phyloP scores from a whole-genome alignment of 2,797 vertebrate genomes.

The Alfaro cultratus region DNA sequence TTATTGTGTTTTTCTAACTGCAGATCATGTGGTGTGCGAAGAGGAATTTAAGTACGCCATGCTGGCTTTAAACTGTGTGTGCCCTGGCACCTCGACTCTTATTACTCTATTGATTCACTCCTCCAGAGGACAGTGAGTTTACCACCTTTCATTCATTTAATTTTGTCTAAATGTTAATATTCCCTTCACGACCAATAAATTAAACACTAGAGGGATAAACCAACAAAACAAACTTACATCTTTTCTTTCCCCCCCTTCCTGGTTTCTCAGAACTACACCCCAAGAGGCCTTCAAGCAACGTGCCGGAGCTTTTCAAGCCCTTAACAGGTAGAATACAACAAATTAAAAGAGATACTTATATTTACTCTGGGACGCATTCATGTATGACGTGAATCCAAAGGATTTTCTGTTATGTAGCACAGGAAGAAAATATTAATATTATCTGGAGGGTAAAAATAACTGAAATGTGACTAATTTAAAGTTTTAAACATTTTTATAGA shows the following conservation, averaged over 20 bases:
- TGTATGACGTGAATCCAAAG: slow-evolving; percentile 4
- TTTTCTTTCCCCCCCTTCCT: background rate
- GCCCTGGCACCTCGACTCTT: slow-evolving; percentile 87
- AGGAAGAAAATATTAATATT: background rate
- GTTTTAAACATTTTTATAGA: background rate
- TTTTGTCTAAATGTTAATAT: slow-evolving; percentile 8
- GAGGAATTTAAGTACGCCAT: slow-evolving; percentile 91
- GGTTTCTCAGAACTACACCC: slow-evolving; percentile 70
- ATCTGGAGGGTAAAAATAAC: background rate
- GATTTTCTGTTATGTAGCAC: background rate
- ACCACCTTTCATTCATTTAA: background rate
- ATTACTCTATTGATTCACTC: slow-evolving; percentile 89
- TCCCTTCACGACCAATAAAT: slow-evolving; percentile 2
- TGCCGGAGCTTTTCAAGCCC: slow-evolving; percentile 82
- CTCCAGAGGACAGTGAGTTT: slow-evolving; percentile 88
- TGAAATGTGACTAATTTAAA: background rate
- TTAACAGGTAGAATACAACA: slow-evolving; percentile 74
- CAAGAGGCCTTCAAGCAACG: slow-evolving; percentile 83
- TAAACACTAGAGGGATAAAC: background rate
- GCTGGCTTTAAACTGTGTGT: slow-evolving; percentile 89
- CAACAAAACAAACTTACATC: slow-evolving; percentile 1
- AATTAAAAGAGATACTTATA: background rate
- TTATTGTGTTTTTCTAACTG: slow-evolving; percentile 41
- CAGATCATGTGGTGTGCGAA: slow-evolving; percentile 89
- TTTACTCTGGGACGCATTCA: background rate